Base-by-base conservation (phyloP, 2,797 vertebrate genomes). In the Helarctos malayanus region DNA sequence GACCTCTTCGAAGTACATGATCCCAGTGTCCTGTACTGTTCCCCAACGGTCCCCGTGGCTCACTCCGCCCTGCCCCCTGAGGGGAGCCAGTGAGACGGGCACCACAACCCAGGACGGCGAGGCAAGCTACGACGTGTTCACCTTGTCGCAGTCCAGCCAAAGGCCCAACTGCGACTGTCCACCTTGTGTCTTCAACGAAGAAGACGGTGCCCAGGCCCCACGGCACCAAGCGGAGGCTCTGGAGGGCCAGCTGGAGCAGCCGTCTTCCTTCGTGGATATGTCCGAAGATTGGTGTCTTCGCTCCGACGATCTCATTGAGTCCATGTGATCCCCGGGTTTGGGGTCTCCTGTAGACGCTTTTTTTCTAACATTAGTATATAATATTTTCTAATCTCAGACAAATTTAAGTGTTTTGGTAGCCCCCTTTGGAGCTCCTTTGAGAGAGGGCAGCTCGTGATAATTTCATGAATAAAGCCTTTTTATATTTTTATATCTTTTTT, bases 11-110 rank as follows among this genome's bases (percentile, higher is more conserved):
- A 94, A n/a, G 35, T 94, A 97, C 21, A n/a, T 87, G 69, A 96
- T 98, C 73, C 97, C 97, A 1, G 89, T 97, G 93, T 97, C 97
- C 0, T 98, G 98, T 2, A 25, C 86, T 73, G 83, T 96, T 6
- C 93, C 71, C 1, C 41, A 59, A 10, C 16, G 59, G 1, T 97
- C 95, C 23, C 95, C 94, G 0, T 98, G 98, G 98, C 80, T 98
- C 76, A 89, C 97, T n/a, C 56, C 1, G 13, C 54, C 97, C 32
- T 35, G 16, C 16, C 27, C 69, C 0, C 3, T 13, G 25, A 79
- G 4, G 16, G 5, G 13, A 63, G 32, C 69, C 21, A 68, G 54
- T 0, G 41, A 47, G 5, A 76, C 10, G n/a, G 21, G 11, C 4
- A 7, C 80, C 4, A 18, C 12, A 2, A 9, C 41, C 41, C 63